phyloP scores from a whole-genome alignment of 1,140 invertebrate genomes.

The Bombyx mandarina region DNA sequence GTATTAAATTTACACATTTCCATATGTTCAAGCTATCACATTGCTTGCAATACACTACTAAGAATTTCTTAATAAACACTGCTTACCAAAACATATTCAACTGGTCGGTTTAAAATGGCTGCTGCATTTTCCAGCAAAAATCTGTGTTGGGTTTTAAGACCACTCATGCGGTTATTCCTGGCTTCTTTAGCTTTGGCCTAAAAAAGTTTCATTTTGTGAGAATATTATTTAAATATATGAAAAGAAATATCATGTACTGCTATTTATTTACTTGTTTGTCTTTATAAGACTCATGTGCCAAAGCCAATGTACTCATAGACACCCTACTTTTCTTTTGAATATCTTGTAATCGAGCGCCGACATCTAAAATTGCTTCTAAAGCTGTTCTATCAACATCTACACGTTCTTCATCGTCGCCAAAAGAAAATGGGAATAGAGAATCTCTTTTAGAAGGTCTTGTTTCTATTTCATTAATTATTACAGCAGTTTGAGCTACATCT shows the following conservation, averaged over 20 bases:
- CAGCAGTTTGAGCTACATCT: conserved; percentile 30
- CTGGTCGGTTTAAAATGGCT: conserved; percentile 70
- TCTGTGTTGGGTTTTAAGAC: conserved; percentile 71
- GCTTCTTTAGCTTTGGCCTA: conserved; percentile 71
- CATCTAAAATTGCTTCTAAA: conserved; percentile 56
- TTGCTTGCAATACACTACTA: too few relatives aligned
- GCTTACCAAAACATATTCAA: conserved; percentile 72
- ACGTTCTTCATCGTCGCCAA: conserved; percentile 2
- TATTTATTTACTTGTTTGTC: conserved; percentile 61
- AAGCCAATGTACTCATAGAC: conserved; percentile 51
- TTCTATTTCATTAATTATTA: conserved; percentile 30
- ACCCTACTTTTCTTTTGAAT: conserved; percentile 55
- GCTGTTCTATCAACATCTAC: conserved; percentile 50
- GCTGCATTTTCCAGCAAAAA: conserved; percentile 77
- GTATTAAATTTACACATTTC: too few relatives aligned
- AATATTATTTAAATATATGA: conserved; percentile 1
- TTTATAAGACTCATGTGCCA: conserved; percentile 59
- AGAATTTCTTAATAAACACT: too few relatives aligned
- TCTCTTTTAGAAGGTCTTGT: conserved; percentile 6
- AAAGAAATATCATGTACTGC: conserved; percentile 18
- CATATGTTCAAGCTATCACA: too few relatives aligned
- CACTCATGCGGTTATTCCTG: conserved; percentile 61
- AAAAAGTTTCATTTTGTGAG: conserved; percentile 19
- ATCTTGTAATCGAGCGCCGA: conserved; percentile 43
- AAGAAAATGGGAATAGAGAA: conserved; percentile 1